phyloP scores from a whole-genome alignment of 2,888 invertebrate species.

The Galerucella nymphaeae region DNA sequence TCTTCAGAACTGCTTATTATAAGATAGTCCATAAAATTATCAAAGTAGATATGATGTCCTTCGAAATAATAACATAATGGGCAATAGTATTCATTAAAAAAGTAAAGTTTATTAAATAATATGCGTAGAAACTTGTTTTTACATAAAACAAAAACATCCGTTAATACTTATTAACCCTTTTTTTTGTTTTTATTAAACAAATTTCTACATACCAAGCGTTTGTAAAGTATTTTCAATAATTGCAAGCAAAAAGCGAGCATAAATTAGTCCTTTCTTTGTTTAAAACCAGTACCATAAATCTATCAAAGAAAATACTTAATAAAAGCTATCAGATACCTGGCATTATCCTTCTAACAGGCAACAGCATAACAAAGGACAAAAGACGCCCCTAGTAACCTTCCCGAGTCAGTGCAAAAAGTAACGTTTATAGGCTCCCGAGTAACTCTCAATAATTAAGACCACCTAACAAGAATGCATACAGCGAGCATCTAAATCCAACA shows the following conservation, averaged over 20 bases:
- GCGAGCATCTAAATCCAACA: constrained; percentile 20
- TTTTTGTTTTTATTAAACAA: too few species aligned
- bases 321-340: constrained; percentile 6
- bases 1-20: constrained; percentile 6
- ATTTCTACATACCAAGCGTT: too few species aligned
- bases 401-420: constrained; percentile 19
- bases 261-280: background rate
- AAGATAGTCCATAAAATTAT: constrained; percentile 5
- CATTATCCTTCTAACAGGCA: constrained; percentile 18
- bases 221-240: background rate
- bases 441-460: constrained; percentile 35
- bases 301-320: constrained; percentile 6
- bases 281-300: constrained; percentile 5
- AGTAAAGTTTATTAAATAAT: too few species aligned
- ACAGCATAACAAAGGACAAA: constrained; percentile 21
- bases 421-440: constrained; percentile 8
- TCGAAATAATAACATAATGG: background rate
- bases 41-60: background rate
- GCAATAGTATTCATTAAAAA: too few species aligned
- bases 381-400: constrained; percentile 22
- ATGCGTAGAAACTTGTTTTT: too few species aligned
- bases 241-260: background rate
- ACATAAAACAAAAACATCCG: too few species aligned
- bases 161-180: too few species aligned
- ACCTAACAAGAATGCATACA: constrained; percentile 26